These are phyloP conservation scores for Gobiocypris rarus DNA, from an alignment of 2,113 vertebrate genomes.

Conservation along the genomic window DNA sequence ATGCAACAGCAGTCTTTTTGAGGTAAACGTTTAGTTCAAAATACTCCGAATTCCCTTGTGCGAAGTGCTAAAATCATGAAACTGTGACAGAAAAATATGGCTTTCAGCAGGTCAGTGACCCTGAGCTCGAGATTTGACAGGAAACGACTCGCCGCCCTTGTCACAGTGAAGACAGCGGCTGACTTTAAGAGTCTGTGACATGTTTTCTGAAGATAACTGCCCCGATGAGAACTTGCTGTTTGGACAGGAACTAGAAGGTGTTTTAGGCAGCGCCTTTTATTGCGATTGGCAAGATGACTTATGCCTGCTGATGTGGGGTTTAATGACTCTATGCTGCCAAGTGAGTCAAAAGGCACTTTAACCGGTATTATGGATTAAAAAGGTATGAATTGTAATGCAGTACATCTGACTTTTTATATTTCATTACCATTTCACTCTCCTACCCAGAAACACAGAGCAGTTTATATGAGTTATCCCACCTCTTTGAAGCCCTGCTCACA, in stretches of 20 bases:
- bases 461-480: constrained; percentile 38
- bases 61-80: neutral
- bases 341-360: constrained; percentile 36
- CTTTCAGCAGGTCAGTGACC: neutral
- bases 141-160: neutral
- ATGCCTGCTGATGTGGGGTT: constrained; percentile 24
- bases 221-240: neutral
- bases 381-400: constrained; percentile 37
- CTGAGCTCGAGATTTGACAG: neutral
- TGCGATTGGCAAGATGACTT: constrained; percentile 1
- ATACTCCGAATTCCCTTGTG: neutral
- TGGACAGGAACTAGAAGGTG: constrained; percentile 7
- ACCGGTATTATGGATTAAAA: constrained; percentile 38
- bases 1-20: neutral
- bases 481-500: constrained; percentile 34
- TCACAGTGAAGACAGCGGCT: constrained; percentile 1
- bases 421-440: constrained; percentile 22
- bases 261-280: neutral
- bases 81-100: neutral
- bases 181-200: constrained; percentile 4
- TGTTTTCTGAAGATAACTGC: neutral
- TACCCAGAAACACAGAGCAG: constrained; percentile 2
- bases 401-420: constrained; percentile 30
- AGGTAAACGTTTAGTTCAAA: constrained; percentile 20
- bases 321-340: constrained; percentile 25